These are phyloP conservation scores for Ochotona curzoniae DNA, from an alignment of 2,113 vertebrate genomes.

Conservation along the genomic window DNA sequence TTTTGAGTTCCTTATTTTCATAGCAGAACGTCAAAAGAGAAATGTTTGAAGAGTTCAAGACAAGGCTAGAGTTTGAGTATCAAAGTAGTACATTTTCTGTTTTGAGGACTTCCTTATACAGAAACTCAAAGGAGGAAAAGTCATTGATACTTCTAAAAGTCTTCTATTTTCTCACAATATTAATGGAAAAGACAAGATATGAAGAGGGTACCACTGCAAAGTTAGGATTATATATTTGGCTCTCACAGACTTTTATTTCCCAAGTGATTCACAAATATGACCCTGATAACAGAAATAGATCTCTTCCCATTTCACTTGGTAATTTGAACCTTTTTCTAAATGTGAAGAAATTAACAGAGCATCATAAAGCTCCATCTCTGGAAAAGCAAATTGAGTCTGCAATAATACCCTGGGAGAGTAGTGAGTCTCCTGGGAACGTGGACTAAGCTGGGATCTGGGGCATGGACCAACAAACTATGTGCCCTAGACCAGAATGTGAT, in stretches of 20 bases:
- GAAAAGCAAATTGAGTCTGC: neutral
- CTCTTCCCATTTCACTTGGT: neutral
- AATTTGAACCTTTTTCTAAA: slow-evolving; percentile 9
- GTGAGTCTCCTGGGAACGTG: neutral
- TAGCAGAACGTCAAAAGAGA: neutral
- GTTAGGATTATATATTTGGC: neutral
- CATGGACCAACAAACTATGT: neutral
- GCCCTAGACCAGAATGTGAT: neutral
- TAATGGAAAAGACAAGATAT: slow-evolving; percentile 17
- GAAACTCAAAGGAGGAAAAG: slow-evolving; percentile 26
- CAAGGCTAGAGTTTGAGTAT: neutral
- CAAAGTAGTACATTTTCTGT: neutral
- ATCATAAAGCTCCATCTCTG: neutral
- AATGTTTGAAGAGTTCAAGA: neutral
- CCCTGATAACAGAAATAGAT: neutral
- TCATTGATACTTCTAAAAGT: neutral
- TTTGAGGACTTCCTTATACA: slow-evolving; percentile 40
- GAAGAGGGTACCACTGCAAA: neutral
- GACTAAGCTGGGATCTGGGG: neutral
- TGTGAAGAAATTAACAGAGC: neutral
- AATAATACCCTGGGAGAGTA: neutral
- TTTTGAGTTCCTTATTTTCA: slow-evolving; percentile 37
- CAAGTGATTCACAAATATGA: neutral
- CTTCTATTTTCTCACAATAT: neutral
- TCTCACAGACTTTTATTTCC: neutral